Evolutionary conservation across 2,113 vertebrate genomes (phyloP), one percentile per base, ranked within the genome.

Genomic region (Malurus elegans): DNA sequence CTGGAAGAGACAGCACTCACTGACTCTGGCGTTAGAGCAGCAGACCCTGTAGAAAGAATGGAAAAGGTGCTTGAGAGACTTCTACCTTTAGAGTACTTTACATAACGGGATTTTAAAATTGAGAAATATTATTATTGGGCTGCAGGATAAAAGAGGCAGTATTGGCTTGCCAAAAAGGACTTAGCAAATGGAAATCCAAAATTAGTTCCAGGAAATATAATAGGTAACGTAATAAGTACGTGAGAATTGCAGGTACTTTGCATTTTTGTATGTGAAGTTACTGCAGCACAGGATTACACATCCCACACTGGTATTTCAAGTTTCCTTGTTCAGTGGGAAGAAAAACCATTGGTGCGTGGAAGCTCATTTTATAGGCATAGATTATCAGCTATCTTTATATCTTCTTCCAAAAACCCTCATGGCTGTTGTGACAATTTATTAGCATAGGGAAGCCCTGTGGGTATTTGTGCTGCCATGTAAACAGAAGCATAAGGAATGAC

Each of bases 241-340:
- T 84, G 91, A 87, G 89, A 96, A 87, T 23, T 67, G 78, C 25
- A 85, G 87, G 61, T 67, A 72, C 61, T 96, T 90, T 92, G 93
- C 91, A 94, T 97, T 93, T 93, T 88, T 89, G 53, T 87, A 48
- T 44, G 78, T 61, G 84, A 80, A 95, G 83, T 61, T 64, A 74
- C 36, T 57, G 93, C 67, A 85, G 84, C 18, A 19, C 61, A 65
- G 74, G 87, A 91, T 91, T 79, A 85, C 89, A 91, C 84, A 79
- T 95, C 96, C 91, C 93, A 96, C 88, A 51, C 69, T 72, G 93
- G 26, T 93, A 89, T 92, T 96, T 91, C 93, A 79, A 85, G 87
- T 85, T 93, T 72, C 45, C 87, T 75, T 61, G 48, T 87, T 91
- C 62, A 62, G 84, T 50, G 87, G 84, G 84, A 92, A 92, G 93